These are phyloP conservation scores for Acronicta leporina DNA, from an alignment of 2,888 invertebrate genomes.

Conservation along the genomic window DNA sequence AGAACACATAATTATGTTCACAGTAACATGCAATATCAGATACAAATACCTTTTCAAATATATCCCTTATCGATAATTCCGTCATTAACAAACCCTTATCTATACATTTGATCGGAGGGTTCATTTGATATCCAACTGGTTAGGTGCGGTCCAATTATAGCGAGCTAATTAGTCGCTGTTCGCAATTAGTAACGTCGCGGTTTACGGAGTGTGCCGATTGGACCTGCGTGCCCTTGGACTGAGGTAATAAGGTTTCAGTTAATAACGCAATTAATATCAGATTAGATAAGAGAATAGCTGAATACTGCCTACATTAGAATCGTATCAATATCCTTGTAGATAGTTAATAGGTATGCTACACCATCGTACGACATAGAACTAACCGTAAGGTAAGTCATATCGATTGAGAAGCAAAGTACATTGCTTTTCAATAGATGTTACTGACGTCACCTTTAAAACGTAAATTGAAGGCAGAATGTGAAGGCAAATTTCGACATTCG, in stretches of 20 bases:
- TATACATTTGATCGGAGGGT: conserved; percentile 22
- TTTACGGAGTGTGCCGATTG: conserved; percentile 9
- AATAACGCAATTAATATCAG: conserved; percentile 2
- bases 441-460: no score
- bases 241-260: not conserved
- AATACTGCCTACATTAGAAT: no score
- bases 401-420: no score
- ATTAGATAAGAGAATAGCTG: not conserved
- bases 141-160: conserved; percentile 23
- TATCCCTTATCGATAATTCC: conserved; percentile 2
- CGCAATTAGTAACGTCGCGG: conserved; percentile 23
- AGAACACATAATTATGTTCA: no score
- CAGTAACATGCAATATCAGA: not conserved
- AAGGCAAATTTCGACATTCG: no score
- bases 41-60: conserved; percentile 1
- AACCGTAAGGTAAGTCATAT: no score
- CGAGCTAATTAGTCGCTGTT: conserved; percentile 31
- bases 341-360: no score
- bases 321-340: no score
- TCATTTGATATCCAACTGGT: conserved; percentile 22
- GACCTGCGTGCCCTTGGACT: not conserved
- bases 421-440: no score
- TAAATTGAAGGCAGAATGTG: no score
- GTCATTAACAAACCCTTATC: conserved; percentile 26
- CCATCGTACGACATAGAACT: no score